Evolutionary conservation across 2,113 vertebrate species (phyloP).

Genomic region (Phaethornis superciliosus): DNA sequence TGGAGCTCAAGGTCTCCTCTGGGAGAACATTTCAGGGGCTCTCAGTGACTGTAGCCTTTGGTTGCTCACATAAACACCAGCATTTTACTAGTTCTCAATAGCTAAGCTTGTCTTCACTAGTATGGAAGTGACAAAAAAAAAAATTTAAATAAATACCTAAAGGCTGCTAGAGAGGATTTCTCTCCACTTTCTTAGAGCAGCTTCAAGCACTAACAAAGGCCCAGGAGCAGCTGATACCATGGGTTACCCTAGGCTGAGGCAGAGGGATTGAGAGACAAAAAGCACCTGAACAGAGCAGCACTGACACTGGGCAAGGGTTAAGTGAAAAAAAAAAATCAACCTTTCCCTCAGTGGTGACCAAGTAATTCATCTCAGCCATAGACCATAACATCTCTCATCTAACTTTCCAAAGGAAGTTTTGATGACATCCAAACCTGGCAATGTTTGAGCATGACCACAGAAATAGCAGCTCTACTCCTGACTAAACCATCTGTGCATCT

Average conservation of each 20-base stretch:
- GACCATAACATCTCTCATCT: background rate
- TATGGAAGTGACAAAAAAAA: background rate
- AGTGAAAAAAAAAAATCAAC: background rate
- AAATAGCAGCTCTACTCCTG: fast-evolving
- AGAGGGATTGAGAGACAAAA: background rate
- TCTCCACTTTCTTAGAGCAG: background rate
- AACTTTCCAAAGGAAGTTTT: background rate
- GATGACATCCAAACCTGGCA: background rate
- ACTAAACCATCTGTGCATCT: background rate
- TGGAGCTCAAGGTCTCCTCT: background rate
- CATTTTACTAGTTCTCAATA: background rate
- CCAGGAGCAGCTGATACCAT: background rate
- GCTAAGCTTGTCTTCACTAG: background rate
- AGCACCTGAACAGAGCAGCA: background rate
- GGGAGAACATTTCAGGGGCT: background rate
- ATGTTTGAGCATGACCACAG: background rate
- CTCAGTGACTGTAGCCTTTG: background rate
- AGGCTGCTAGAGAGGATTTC: background rate
- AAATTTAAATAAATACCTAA: background rate
- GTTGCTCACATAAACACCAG: background rate
- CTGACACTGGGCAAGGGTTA: background rate
- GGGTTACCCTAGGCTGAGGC: background rate
- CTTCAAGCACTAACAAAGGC: background rate
- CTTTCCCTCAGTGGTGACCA: background rate
- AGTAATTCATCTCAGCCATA: background rate